phyloP scores from a whole-genome alignment of 2,797 vertebrate genomes.

The Synanceia verrucosa region DNA sequence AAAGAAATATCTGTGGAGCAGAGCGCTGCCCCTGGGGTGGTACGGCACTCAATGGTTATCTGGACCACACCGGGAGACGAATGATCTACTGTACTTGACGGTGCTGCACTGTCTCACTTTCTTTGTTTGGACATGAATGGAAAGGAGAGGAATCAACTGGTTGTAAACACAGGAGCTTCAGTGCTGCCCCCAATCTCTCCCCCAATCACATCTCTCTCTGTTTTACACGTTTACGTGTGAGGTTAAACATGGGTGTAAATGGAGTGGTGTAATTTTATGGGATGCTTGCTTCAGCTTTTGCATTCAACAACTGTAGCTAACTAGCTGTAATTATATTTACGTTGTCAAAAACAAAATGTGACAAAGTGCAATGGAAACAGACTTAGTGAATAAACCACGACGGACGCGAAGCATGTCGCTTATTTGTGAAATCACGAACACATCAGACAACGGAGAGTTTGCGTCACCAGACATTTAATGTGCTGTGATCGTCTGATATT shows the following conservation, averaged over 20 bases:
- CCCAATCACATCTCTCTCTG: slow-evolving; percentile 42
- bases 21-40: slow-evolving; percentile 55
- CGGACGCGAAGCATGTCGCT: not conserved
- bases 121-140: slow-evolving; percentile 78
- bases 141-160: slow-evolving; percentile 63
- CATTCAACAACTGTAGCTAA: not conserved
- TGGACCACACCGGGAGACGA: slow-evolving; percentile 70
- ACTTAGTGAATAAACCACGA: not conserved
- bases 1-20: slow-evolving; percentile 60
- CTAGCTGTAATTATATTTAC: not conserved
- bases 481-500: too few relatives aligned
- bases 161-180: slow-evolving; percentile 57
- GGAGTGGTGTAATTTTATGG: not conserved
- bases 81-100: slow-evolving; percentile 56
- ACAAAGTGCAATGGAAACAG: too few relatives aligned
- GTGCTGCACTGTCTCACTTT: slow-evolving; percentile 72
- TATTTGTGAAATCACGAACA: too few relatives aligned
- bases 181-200: slow-evolving; percentile 2
- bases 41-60: slow-evolving; percentile 73
- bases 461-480: too few relatives aligned
- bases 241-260: not conserved
- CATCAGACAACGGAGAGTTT: too few relatives aligned
- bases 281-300: not conserved
- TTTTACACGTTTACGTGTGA: slow-evolving; percentile 1
- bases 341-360: not conserved